Conservation (phyloP, 2,888 invertebrate species). For the Eustalomyia histrio region DNA sequence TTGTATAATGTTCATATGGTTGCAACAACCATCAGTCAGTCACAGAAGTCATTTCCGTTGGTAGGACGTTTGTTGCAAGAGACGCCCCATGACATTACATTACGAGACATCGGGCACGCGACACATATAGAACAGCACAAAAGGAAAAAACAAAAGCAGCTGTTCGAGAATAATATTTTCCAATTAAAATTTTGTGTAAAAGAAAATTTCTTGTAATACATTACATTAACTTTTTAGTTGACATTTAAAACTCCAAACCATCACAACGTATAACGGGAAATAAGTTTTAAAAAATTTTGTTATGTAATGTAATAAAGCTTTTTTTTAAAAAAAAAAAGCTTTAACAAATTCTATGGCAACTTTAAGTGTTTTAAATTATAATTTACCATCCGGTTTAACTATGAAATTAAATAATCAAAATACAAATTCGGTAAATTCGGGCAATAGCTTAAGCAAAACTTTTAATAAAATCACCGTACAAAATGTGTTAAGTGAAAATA, state of each 20-base stretch:
- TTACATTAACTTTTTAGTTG: slow-evolving; percentile 52
- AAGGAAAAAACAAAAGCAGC: slow-evolving; percentile 77
- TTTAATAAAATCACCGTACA: slow-evolving; percentile 77
- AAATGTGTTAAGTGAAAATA: slow-evolving; percentile 74
- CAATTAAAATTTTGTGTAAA: slow-evolving; percentile 56
- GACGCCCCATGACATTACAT: slow-evolving; percentile 81
- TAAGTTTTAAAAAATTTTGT: slow-evolving; percentile 23
- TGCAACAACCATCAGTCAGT: slow-evolving; percentile 62
- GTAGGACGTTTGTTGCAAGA: slow-evolving; percentile 70
- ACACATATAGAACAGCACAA: slow-evolving; percentile 75
- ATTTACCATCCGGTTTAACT: slow-evolving; percentile 70
- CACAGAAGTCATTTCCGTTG: slow-evolving; percentile 77
- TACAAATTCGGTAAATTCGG: neutral
- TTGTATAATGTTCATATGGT: slow-evolving; percentile 46
- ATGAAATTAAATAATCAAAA: slow-evolving; percentile 66
- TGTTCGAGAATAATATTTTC: slow-evolving; percentile 56
- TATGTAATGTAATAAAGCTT: slow-evolving; percentile 35
- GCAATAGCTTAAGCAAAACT: slow-evolving; percentile 69
- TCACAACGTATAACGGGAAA: slow-evolving; percentile 49
- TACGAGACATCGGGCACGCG: slow-evolving; percentile 83
- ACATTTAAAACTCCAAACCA: slow-evolving; percentile 38
- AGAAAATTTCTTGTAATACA: slow-evolving; percentile 60
- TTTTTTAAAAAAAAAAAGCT: slow-evolving; percentile 44
- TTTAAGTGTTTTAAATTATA: slow-evolving; percentile 75
- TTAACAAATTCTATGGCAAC: slow-evolving; percentile 73